Base-by-base conservation (phyloP, 1,140 invertebrate genomes). In the Tetramorium parvispinum region DNA sequence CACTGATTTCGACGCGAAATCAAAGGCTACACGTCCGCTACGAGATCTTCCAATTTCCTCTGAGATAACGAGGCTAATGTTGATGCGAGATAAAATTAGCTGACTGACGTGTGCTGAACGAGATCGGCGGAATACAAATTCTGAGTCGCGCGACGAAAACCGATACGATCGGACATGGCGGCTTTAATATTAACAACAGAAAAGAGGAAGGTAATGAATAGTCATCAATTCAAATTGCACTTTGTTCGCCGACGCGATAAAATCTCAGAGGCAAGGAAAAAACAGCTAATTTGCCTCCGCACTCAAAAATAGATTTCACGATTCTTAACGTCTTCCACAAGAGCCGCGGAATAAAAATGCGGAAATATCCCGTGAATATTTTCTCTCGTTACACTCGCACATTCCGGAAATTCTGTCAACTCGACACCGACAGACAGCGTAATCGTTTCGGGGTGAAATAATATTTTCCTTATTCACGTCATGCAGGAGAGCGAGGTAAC, bases 401-500 rank as follows among this genome's bases (percentile, higher is more conserved):
- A 18, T 53, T n/a, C 21, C 63, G 63, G 32, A 81, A 68, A n/a
- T 53, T 81, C 32, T 53, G 21, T 75, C 68, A 18, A 11, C 16
- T 16, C 40, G 13, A 43, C 18, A 2, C 76, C 43, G n/a, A 24
- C 27, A 40, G 21, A 43, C 66, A 11, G 24, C 24, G 37, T 59
- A 71, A 79, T 24, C 43, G 59, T 79, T 77, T 79, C 46, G 32
- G 16, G n/a, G 6, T 53, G 21, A 16, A 70, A 81, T 68, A 68
- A 73, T 73, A 83, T 83, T 83, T 83, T 43, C n/a, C n/a, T 73
- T 70, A 81, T 53, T 49, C 46, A 7, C 10, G 24, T 16, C n/a
- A 10, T 3, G 27, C 3, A 37, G 18, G 24, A 61, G 49, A 40
- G 61, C 21, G 21, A 21, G 37, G 37, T 55, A 49, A 83, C 66